Conservation (phyloP, 2,113 vertebrate genomes). For the Stegastes partitus region DNA sequence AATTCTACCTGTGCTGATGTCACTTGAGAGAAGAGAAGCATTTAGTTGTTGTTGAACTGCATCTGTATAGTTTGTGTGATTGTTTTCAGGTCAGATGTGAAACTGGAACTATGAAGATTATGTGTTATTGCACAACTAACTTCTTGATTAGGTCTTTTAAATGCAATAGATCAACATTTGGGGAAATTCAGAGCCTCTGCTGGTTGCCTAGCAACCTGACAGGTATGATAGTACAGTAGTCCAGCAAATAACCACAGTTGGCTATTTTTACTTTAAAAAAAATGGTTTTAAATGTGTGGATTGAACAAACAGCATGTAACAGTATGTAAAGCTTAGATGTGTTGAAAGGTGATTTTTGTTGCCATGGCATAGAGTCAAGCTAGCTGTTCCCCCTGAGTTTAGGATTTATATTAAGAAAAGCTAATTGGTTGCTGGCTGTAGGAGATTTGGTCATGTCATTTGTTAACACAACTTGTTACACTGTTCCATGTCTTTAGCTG, state of each 20-base stretch:
- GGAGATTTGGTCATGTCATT: too few species aligned
- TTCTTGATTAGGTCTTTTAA: neutral
- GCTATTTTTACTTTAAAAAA: slow-evolving; percentile 1
- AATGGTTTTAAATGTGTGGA: neutral
- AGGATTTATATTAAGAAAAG: neutral
- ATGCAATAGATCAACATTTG: neutral
- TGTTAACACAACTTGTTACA: neutral
- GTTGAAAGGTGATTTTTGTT: neutral
- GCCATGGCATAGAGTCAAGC: neutral
- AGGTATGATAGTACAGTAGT: neutral
- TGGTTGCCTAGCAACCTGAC: neutral
- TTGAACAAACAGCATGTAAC: neutral
- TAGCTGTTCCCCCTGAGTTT: neutral
- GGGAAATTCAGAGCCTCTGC: neutral
- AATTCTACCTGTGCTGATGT: neutral
- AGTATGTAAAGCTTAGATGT: neutral
- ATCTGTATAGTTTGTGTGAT: neutral
- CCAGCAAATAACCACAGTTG: neutral
- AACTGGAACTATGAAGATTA: too few species aligned
- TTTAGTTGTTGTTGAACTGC: neutral
- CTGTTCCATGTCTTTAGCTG: slow-evolving; percentile 18
- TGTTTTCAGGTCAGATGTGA: neutral
- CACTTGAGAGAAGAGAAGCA: neutral
- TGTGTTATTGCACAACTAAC: neutral
- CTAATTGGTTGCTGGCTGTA: neutral